phyloP scores from a whole-genome alignment of 2,113 vertebrate genomes.

The Corythornis cristatus region DNA sequence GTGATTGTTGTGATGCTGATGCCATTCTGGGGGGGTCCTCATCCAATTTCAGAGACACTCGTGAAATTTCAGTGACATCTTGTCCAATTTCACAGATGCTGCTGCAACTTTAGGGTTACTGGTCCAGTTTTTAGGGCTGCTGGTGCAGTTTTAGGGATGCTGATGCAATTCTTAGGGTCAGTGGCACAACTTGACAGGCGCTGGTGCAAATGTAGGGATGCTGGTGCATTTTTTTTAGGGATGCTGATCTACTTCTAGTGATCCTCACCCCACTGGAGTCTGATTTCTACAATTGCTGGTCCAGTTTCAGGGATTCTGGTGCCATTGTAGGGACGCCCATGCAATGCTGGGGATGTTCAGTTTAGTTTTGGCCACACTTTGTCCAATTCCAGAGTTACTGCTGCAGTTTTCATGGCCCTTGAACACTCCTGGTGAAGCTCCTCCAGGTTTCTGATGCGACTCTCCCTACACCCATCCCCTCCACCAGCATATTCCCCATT shows the following conservation, averaged over 20 bases:
- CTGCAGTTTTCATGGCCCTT: fast-evolving
- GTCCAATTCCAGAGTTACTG: background rate
- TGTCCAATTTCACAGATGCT: fast-evolving
- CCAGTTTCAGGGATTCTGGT: fast-evolving
- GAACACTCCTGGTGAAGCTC: fast-evolving
- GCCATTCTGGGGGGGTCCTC: no score
- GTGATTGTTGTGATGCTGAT: background rate
- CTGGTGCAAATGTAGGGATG: background rate
- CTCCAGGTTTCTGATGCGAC: background rate
- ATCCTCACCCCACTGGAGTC: background rate
- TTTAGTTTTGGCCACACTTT: fast-evolving
- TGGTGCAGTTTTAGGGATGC: background rate
- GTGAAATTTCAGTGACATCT: background rate
- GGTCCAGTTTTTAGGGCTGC: background rate
- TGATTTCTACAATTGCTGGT: background rate
- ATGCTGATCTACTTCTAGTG: background rate
- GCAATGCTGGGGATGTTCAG: no score
- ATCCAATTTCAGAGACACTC: no score
- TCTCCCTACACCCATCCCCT: background rate
- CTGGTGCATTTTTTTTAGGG: background rate
- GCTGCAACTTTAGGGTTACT: no score
- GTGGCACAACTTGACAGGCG: no score
- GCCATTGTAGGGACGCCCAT: no score
- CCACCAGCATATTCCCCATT: background rate
- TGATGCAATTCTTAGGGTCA: background rate